Evolutionary conservation across 2,797 vertebrate genomes (phyloP), one percentile per base, ranked within the genome.

Genomic region (Premnoplex brunnescens): DNA sequence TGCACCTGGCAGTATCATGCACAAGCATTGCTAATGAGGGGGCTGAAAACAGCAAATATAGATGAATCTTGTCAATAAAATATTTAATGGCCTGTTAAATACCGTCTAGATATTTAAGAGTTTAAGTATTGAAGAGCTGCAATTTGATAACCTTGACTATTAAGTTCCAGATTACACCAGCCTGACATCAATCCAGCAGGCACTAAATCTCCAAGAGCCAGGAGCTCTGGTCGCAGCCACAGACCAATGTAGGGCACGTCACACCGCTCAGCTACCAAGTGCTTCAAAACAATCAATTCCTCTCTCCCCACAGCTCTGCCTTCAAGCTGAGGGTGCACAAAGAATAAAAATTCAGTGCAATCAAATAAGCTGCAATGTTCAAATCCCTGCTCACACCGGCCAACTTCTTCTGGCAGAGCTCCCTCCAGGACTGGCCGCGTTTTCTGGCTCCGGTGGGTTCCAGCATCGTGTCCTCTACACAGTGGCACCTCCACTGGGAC

Each of bases 1-100:
- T 77, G 88, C 91, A 95, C 94, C 95, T 93, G 92, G 88, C 79
- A 84, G 74, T 32, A 82, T 74, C 58, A 34, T 32, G 89, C 93
- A 71, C 83, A 76, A 85, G 96, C 88, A 90, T 12, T 67, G 89
- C 80, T 93, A 95, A 97, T 86, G 85, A 96, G 72, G 80, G 48
- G 75, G 63, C 60, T 85, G 93, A 82, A 91, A 95, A 80, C 22
- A 4, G 90, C 85, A 95, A 79, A 74, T 85, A 88, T 6, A 75
- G 83, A 95, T 74, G 85, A 94, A 80, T 94, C 77, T 82, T 81
- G 83, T 93, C 94, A 96, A 94, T 94, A 94, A 76, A 93, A 82
- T 73, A 81, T 73, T 85, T 86, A 95, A 82, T 41, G 67, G 80
- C 46, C 68, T 88, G 67, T 79, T 96, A 95, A 97, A 95, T 64